Percentiles rank a stretch among this genome's conserved stretches.
Evolutionary conservation across 2,888 invertebrate species (phyloP).

Genomic region (Andrena chrysosceles): DNA sequence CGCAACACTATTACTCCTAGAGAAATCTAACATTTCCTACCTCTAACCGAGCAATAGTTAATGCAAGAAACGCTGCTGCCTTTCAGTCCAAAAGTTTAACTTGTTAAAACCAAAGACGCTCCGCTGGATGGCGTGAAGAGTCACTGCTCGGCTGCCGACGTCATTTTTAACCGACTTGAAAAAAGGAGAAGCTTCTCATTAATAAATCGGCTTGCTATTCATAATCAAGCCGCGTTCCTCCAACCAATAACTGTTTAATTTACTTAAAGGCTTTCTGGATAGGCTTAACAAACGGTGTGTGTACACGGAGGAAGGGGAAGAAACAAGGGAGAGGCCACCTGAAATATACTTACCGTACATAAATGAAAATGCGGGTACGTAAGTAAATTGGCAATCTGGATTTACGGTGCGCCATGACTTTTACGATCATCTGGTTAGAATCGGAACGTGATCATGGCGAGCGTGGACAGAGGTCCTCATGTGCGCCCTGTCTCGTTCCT

Average conservation of each 20-base stretch:
- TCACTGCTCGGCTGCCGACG: no score
- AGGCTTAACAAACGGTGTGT: neutral
- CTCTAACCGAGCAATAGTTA: neutral
- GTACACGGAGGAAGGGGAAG: neutral
- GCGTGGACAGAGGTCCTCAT: conserved; percentile 3
- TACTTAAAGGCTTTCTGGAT: conserved; percentile 7
- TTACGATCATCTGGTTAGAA: conserved; percentile 7
- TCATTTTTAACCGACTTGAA: no score
- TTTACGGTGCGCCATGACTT: conserved; percentile 46
- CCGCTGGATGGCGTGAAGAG: no score
- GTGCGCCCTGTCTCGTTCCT: neutral
- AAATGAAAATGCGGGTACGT: conserved; percentile 41
- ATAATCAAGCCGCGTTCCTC: neutral
- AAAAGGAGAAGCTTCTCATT: neutral
- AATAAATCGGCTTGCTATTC: conserved; percentile 14
- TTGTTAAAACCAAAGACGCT: neutral
- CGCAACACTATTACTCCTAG: neutral
- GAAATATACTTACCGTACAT: conserved; percentile 23
- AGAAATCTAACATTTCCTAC: neutral
- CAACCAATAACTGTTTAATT: neutral
- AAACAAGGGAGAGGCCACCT: neutral
- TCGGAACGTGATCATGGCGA: conserved; percentile 8
- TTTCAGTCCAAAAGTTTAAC: neutral
- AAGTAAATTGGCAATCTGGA: conserved; percentile 41
- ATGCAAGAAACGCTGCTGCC: neutral